phyloP scores from a whole-genome alignment of 92 coral and sea anemone genomes.

The Palythoa grandis region DNA sequence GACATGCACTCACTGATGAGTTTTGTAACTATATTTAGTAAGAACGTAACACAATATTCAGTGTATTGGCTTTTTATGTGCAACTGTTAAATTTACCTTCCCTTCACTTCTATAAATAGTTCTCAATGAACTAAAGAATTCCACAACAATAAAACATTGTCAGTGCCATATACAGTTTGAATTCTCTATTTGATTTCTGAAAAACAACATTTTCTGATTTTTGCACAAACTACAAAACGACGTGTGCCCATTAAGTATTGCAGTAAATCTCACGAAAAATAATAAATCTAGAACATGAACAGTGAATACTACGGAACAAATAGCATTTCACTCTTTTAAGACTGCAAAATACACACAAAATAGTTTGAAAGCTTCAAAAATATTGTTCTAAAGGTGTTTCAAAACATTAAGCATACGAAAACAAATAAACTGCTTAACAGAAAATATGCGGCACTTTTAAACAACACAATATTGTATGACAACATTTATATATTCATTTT shows the following conservation, averaged over 20 bases:
- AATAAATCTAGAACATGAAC: background rate
- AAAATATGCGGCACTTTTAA: too few species aligned
- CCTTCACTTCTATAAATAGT: background rate
- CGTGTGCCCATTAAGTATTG: background rate
- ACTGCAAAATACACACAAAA: too few species aligned
- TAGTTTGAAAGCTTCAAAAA: too few species aligned
- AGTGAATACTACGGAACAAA: background rate
- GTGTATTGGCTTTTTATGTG: background rate
- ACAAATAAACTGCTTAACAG: too few species aligned
- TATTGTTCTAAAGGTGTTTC: too few species aligned
- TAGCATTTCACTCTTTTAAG: background rate
- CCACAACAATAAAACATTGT: slow-evolving; percentile 12
- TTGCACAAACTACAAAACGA: background rate
- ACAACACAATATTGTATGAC: too few species aligned
- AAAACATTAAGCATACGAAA: too few species aligned
- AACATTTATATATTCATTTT: too few species aligned
- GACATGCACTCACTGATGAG: background rate
- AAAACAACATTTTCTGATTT: background rate
- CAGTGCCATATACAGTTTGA: background rate
- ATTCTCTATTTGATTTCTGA: background rate
- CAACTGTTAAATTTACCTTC: background rate
- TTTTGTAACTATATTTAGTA: slow-evolving; percentile 4
- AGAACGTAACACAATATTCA: background rate
- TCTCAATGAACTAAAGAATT: background rate
- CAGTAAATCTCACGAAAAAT: background rate